A percentile compares a stretch with the other conserved stretches of the same genome.
Evolutionary conservation across 2,113 vertebrate genomes (phyloP).

Genomic region (Semnornis frantzii): DNA sequence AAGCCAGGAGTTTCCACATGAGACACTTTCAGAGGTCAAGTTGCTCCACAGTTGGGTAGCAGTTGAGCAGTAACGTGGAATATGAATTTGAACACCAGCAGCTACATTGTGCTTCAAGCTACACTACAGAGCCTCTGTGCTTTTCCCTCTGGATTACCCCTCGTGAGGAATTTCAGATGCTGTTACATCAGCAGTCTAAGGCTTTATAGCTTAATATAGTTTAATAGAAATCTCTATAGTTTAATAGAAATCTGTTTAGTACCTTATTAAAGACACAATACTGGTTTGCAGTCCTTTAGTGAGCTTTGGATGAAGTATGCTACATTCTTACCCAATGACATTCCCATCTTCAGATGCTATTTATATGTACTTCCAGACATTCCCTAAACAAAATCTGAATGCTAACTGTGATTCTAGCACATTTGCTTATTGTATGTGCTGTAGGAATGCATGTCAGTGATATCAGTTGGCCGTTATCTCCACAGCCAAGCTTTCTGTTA

Average conservation of each 20-base stretch:
- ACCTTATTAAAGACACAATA: background rate
- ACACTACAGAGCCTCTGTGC: background rate
- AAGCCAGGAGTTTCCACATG: background rate
- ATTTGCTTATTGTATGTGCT: background rate
- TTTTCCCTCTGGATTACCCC: background rate
- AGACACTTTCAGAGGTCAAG: background rate
- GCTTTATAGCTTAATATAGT: background rate
- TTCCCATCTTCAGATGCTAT: background rate
- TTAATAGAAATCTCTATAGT: background rate
- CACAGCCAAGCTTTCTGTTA: background rate
- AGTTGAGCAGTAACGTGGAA: background rate
- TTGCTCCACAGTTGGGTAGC: background rate
- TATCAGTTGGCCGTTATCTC: background rate
- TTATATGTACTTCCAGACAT: background rate
- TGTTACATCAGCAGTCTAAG: background rate
- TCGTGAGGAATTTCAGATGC: background rate
- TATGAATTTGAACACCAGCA: background rate
- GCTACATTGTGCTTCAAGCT: background rate
- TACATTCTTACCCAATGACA: slow-evolving; percentile 20
- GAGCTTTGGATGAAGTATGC: background rate
- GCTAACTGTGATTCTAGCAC: background rate
- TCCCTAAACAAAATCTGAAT: background rate
- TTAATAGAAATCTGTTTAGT: background rate
- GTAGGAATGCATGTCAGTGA: background rate
- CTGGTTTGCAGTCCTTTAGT: background rate